Percentiles rank a stretch among this genome's conserved stretches.
Conservation (phyloP, 1,140 invertebrate species). For the Heliconius eleuchia region DNA sequence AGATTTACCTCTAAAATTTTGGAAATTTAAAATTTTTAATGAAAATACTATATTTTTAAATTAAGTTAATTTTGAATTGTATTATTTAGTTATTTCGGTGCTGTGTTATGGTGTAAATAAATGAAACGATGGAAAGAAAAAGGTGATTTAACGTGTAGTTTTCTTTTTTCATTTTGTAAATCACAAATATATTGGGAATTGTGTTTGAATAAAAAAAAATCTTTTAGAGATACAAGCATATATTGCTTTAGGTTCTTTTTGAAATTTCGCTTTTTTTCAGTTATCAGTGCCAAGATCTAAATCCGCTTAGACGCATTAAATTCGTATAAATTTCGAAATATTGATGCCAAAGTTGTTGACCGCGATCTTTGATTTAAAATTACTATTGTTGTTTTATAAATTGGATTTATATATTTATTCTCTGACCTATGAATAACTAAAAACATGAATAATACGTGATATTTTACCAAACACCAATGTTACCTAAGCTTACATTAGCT, state of each 20-base stretch:
- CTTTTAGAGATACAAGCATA: too few relatives aligned
- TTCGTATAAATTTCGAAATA: conserved; percentile 17
- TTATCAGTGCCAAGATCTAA: conserved; percentile 24
- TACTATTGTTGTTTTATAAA: neutral
- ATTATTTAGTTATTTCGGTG: neutral
- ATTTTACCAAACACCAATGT: too few relatives aligned
- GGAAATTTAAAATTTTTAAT: conserved; percentile 2
- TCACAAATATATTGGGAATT: neutral
- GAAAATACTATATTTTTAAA: neutral
- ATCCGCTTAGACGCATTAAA: conserved; percentile 23
- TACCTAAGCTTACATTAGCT: too few relatives aligned
- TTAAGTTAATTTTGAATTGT: neutral
- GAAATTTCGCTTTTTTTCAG: neutral
- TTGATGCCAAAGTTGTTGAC: conserved; percentile 28
- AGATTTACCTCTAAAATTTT: neutral
- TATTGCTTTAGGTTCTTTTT: neutral
- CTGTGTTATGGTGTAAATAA: neutral
- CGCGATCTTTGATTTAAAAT: conserved; percentile 7
- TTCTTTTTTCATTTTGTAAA: neutral
- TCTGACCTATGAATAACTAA: too few relatives aligned
- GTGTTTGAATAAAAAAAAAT: neutral
- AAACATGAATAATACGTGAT: too few relatives aligned
- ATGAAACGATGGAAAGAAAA: conserved; percentile 60
- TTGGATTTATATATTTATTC: too few relatives aligned
- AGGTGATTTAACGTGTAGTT: conserved; percentile 51